Conservation (phyloP, 2,113 vertebrate genomes). For the Solenodon paradoxus region DNA sequence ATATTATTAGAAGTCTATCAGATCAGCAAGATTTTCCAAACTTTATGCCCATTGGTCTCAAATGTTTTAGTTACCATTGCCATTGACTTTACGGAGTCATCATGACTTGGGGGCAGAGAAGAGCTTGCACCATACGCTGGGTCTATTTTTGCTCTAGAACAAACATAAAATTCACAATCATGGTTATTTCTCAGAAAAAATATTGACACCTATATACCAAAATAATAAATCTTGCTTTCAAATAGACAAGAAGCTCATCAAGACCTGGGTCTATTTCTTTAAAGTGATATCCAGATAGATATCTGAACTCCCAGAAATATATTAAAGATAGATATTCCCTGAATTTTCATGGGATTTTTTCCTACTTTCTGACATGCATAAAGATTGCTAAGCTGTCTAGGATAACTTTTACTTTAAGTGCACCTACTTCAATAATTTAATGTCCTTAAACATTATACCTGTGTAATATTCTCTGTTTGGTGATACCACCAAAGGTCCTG, state of each 20-base stretch:
- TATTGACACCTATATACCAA: not conserved
- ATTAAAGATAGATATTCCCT: not conserved
- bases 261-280: not conserved
- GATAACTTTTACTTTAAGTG: not conserved
- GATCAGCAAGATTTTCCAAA: not conserved
- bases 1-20: not conserved
- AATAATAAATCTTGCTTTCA: not conserved
- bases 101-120: not conserved
- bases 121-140: not conserved
- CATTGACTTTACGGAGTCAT: not conserved
- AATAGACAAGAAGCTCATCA: not conserved
- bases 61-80: not conserved
- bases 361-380: not conserved
- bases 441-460: not conserved
- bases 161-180: not conserved
- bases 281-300: not conserved
- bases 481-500: not conserved
- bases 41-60: not conserved
- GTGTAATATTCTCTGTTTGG: not conserved
- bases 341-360: not conserved
- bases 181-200: not conserved
- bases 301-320: not conserved
- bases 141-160: not conserved
- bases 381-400: not conserved
- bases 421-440: not conserved